Base-by-base conservation (phyloP, 2,888 invertebrate species). In the Liposcelis brunnea region DNA sequence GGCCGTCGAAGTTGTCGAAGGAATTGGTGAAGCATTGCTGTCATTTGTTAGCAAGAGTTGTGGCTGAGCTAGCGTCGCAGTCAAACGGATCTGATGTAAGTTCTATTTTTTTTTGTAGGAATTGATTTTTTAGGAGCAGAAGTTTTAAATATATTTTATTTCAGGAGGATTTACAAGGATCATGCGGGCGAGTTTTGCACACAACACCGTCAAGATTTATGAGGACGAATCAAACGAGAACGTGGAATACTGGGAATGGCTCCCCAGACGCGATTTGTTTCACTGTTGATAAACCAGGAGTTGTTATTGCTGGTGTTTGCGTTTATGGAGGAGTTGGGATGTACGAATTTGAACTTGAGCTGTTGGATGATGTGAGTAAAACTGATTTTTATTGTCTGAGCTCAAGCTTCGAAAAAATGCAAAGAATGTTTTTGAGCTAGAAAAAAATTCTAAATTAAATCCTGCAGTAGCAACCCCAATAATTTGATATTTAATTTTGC, bases 201-300 rank as follows among this genome's bases (percentile, higher is more conserved):
- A 75, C 81, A 37, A 91, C 93, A 0, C 87, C 90, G 0, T 83
- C 85, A 31, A 73, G 95, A 19, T 97, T 95, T 62, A 83, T 87
- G 35, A 77, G 90, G 42, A 81, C 85, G 37, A 93, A 91, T 61
- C 79, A 83, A 52, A 80, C 82, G 42, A 76, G 90, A 37, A 84
- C 86, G 1, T 97, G 97, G 97, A 94, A 95, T 61, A 91, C 94
- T 0, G 91, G 94, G 2, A 91, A 90, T 61, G 94, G 94, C 26
- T 90, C 90, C 8, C 90, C 94, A 0, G 97, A 98, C 65, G 94
- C 94, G 1, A 84, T 98, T 55, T 87, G 87, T 56, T 91, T 95
- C 58, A 80, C 82, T 31, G 93, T 95, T 8, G 94, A 97, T 66
- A 72, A 83, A 15, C 71, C 83, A 0, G 94, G 94, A 2, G 77